Percentiles rank a stretch among this genome's conserved stretches.
Evolutionary conservation across 2,797 vertebrate genomes (phyloP).

Genomic region (Octomys mimax): DNA sequence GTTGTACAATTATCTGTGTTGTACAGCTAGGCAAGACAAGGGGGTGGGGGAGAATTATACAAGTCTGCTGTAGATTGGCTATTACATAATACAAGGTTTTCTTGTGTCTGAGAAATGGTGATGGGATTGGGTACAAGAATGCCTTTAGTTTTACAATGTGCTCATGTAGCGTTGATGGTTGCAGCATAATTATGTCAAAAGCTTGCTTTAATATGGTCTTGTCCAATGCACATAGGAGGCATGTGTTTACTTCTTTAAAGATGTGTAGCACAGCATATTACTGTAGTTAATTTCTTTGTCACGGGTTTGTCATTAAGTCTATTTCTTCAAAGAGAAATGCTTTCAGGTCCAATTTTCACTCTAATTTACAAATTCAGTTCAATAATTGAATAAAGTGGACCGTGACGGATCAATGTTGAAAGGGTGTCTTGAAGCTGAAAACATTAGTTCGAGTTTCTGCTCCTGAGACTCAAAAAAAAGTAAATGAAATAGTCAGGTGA

Average conservation of each 20-base stretch:
- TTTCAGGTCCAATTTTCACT: not conserved
- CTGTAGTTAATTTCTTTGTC: not conserved
- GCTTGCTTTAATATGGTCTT: not conserved
- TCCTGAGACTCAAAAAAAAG: not conserved
- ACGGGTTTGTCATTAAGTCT: not conserved
- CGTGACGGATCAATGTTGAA: not conserved
- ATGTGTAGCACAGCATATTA: not conserved
- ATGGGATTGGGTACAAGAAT: not conserved
- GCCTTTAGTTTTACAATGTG: not conserved
- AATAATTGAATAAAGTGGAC: not conserved
- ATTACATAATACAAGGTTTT: not conserved
- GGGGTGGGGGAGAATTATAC: not conserved
- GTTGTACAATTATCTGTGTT: not conserved
- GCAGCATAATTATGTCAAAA: not conserved
- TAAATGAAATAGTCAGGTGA: not conserved
- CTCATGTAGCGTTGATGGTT: not conserved
- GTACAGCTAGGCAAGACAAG: not conserved
- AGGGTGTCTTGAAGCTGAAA: not conserved
- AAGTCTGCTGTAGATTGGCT: not conserved
- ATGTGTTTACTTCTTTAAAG: not conserved
- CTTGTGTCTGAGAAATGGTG: not conserved
- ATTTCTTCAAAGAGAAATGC: constrained; percentile 17
- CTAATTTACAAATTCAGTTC: not conserved
- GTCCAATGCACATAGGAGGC: not conserved
- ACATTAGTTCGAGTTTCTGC: not conserved